Evolutionary conservation across 2,113 vertebrate genomes (phyloP).

Genomic region (Perca fluviatilis): DNA sequence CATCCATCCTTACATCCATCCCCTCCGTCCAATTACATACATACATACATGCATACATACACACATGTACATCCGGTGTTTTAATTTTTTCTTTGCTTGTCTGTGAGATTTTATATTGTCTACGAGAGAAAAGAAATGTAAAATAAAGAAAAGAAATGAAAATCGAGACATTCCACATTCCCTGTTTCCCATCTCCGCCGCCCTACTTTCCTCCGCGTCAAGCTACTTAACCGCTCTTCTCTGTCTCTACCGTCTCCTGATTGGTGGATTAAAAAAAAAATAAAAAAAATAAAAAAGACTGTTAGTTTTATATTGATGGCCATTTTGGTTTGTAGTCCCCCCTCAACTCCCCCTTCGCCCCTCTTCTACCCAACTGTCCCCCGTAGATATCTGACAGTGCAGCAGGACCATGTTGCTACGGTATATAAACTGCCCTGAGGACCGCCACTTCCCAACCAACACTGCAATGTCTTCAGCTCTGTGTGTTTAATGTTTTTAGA

Average conservation of each 20-base stretch:
- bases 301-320: constrained; percentile 85
- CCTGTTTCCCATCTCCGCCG: neutral
- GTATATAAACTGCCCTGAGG: constrained; percentile 78
- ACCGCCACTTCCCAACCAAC: constrained; percentile 69
- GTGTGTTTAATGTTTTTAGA: constrained; percentile 87
- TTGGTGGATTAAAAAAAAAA: constrained; percentile 58
- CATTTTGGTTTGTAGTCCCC: constrained; percentile 81
- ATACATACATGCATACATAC: constrained; percentile 30
- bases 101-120: constrained; percentile 86
- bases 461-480: constrained; percentile 81
- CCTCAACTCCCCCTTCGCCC: neutral
- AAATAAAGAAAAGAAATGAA: constrained; percentile 27
- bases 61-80: constrained; percentile 61
- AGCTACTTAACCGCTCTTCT: constrained; percentile 46
- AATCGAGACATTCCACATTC: constrained; percentile 67
- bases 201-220: neutral
- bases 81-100: constrained; percentile 81
- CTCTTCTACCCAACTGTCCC: constrained; percentile 42
- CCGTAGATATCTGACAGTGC: constrained; percentile 81
- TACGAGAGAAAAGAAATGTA: constrained; percentile 72
- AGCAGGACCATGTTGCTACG: constrained; percentile 77
- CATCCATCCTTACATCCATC: constrained; percentile 11
- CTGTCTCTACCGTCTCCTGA: constrained; percentile 51
- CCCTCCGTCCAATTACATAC: constrained; percentile 40
- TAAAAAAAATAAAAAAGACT: constrained; percentile 72